These are phyloP conservation scores for Drosophila kanekoi DNA, from an alignment of 2,888 invertebrate genomes.

Conservation along the genomic window DNA sequence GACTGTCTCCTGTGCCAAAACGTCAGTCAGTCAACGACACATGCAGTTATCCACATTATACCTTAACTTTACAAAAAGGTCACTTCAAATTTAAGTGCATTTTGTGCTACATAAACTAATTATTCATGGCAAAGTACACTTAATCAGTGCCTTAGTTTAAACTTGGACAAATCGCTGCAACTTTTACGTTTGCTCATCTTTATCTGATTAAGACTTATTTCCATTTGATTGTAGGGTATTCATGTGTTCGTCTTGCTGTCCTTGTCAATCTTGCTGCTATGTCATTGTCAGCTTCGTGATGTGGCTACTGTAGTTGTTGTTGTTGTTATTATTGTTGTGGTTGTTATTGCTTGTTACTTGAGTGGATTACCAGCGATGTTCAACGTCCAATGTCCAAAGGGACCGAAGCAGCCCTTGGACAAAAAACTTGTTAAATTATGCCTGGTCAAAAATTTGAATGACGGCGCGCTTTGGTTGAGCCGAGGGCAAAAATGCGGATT, in stretches of 20 bases:
- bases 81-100: neutral
- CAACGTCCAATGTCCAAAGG: constrained; percentile 66
- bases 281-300: constrained; percentile 46
- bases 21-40: constrained; percentile 66
- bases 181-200: neutral
- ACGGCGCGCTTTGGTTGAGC: constrained; percentile 55
- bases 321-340: constrained; percentile 27
- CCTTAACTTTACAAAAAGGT: neutral
- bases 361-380: constrained; percentile 72
- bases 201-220: neutral
- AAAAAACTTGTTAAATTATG: constrained; percentile 73
- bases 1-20: constrained; percentile 51
- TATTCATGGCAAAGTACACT: neutral
- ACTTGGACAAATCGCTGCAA: neutral
- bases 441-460: constrained; percentile 75
- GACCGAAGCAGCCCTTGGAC: constrained; percentile 34
- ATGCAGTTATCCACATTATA: constrained; percentile 27
- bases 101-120: neutral
- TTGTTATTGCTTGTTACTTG: constrained; percentile 57
- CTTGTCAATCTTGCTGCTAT: constrained; percentile 41
- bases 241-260: constrained; percentile 6
- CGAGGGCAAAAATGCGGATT: constrained; percentile 19
- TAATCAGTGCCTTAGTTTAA: neutral
- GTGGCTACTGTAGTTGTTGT: constrained; percentile 36
- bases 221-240: constrained; percentile 51